Conservation (phyloP, 1,140 invertebrate genomes). For the Dryas iulia region DNA sequence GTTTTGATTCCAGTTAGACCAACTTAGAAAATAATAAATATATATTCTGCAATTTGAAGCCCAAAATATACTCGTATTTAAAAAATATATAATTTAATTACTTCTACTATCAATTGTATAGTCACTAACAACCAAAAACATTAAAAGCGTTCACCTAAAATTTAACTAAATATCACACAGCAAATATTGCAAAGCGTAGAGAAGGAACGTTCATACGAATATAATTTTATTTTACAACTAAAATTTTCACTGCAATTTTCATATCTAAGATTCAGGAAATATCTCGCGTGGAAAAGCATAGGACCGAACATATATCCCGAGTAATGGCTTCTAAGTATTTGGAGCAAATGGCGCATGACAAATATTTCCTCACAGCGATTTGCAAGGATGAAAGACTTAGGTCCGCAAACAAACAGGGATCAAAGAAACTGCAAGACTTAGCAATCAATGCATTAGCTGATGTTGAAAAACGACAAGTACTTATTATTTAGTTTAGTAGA, state of each 20-base stretch:
- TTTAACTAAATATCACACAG: not conserved
- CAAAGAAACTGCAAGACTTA: conserved; percentile 53
- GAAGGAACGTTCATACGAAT: not conserved
- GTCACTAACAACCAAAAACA: not conserved
- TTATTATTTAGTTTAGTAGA: not conserved
- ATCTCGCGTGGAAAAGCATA: conserved; percentile 61
- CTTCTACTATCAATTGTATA: not conserved
- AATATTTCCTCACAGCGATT: conserved; percentile 64
- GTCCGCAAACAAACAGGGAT: conserved; percentile 67
- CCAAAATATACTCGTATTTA: not conserved
- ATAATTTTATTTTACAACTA: not conserved
- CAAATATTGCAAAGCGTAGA: not conserved
- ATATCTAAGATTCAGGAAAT: conserved; percentile 59
- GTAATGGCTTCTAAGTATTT: conserved; percentile 74
- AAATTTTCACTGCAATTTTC: conserved; percentile 1
- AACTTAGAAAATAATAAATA: not conserved
- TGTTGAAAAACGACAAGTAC: conserved; percentile 66
- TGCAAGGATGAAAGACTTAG: conserved; percentile 65
- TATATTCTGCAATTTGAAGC: too few relatives aligned
- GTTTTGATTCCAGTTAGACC: not conserved
- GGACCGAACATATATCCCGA: conserved; percentile 59
- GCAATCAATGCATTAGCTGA: conserved; percentile 61
- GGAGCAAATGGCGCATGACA: conserved; percentile 72
- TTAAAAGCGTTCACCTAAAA: not conserved
- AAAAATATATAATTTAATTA: not conserved